Base-by-base conservation (phyloP, 2,888 invertebrate genomes). In the Pristionchus japonicus region DNA sequence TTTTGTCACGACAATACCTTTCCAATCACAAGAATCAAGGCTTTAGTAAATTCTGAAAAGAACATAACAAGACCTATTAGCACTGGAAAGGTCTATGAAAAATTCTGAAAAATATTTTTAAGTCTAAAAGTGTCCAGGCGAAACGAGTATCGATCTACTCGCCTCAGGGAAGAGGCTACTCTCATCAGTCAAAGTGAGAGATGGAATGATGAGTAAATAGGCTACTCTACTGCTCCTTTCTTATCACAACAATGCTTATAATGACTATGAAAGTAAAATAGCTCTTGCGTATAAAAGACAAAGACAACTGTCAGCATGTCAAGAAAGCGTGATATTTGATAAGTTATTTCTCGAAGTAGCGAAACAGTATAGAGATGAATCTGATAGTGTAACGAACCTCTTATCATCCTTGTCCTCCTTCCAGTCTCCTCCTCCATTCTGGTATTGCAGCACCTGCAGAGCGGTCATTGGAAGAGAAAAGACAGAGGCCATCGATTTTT, bases 371-470 rank as follows among this genome's bases (percentile, higher is more conserved):
- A 57, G 4, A 52, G 23, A 57, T 23, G n/a, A 57, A 9, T 57
- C n/a, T 57, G 57, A 57, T 57, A 57, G 23, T 1, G n/a, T n/a
- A 57, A 37, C 49, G 31, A 52, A 49, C 47, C 52, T 49, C 86
- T 67, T 70, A 40, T 91, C 90, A 17, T 92, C 91, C 34, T 91
- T 88, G 1, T 91, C 90, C 20, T 92, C 92, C 31, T 91, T 90
- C 92, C 91, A 91, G 31, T 90, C 91, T 20, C 85, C 52, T 31
- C n/a, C 34, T 61, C 85, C 85, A 40, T 85, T 40, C 64, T 85
- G 85, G 31, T 37, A 37, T 37, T 85, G 82, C 31, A 82, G 27
- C 23, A 52, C 82, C 82, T 82, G 27, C 49, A 52, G n/a, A 23
- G 77, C 23, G 17, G 49, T 31, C n/a, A 52, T 80, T 82, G 52